A percentile compares a stretch with the other conserved stretches of the same genome.
Evolutionary conservation across 2,888 invertebrate genomes (phyloP).

Genomic region (Drosophila setosimentum): DNA sequence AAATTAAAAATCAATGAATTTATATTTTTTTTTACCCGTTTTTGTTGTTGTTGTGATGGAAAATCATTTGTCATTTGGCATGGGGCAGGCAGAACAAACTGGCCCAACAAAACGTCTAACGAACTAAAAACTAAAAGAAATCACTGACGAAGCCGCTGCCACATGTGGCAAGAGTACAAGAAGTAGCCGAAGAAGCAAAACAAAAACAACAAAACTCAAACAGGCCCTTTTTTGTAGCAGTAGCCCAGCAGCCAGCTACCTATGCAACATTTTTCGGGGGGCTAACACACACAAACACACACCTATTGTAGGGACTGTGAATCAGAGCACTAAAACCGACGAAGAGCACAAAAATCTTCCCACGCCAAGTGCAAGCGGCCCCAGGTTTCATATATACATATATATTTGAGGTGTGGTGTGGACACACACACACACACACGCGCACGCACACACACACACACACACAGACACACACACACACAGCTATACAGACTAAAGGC

Average conservation of each 20-base stretch:
- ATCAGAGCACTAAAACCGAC: slow-evolving; percentile 70
- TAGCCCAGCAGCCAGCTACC: slow-evolving; percentile 57
- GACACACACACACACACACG: slow-evolving; percentile 40
- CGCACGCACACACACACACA: slow-evolving; percentile 41
- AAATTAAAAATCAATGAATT: slow-evolving; percentile 77
- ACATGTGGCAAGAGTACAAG: not conserved
- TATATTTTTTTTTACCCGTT: slow-evolving; percentile 2
- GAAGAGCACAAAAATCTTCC: slow-evolving; percentile 83
- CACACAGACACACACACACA: slow-evolving; percentile 36
- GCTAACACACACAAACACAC: slow-evolving; percentile 18
- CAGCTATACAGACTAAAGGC: slow-evolving; percentile 31
- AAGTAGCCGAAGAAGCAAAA: slow-evolving; percentile 33
- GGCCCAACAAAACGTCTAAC: slow-evolving; percentile 77
- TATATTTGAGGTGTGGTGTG: slow-evolving; percentile 70
- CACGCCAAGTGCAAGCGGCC: slow-evolving; percentile 82
- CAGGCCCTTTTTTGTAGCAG: slow-evolving; percentile 59
- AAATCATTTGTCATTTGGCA: slow-evolving; percentile 77
- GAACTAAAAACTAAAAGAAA: slow-evolving; percentile 61
- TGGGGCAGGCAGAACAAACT: slow-evolving; percentile 56
- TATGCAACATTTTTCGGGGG: slow-evolving; percentile 50
- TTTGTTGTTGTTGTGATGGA: slow-evolving; percentile 29
- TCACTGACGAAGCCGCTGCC: slow-evolving; percentile 40
- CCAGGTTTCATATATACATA: slow-evolving; percentile 37
- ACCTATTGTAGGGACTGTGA: slow-evolving; percentile 55
- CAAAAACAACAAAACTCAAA: slow-evolving; percentile 31